Base-by-base conservation (phyloP, 2,113 vertebrate species). In the Crotophaga sulcirostris region DNA sequence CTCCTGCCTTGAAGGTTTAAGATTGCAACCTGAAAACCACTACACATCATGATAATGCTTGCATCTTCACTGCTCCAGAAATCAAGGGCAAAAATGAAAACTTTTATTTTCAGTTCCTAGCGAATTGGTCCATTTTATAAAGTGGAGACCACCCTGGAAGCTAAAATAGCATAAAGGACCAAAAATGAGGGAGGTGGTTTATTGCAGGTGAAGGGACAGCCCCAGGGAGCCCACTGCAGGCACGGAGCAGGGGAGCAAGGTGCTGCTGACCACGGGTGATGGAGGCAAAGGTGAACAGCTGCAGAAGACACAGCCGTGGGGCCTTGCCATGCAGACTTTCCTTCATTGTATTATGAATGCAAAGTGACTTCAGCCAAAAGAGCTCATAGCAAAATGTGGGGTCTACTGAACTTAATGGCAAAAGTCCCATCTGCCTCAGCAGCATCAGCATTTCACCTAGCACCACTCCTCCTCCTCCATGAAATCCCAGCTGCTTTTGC, bases 361-460 rank as follows among this genome's bases (percentile, higher is more conserved):
- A 9, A 54, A 66, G 16, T 10, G 54, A 73, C 16, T 52, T 47
- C 31, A 66, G 86, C 8, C 9, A 2, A 56, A 89, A 11, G 28
- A 9, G 23, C 8, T 63, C 10, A 13, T 17, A 62, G 36, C 1
- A 4, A 74, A 83, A 59, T 0, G 2, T 2, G 3, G 33, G 18
- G 67, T 87, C 23, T 3, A 5, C 54, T 38, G 42, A 73, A 82
- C 6, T n/a, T 47, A n/a, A 18, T 3, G 3, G 52, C 31, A 36
- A 21, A 62, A 49, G 31, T 11, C 51, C 38, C 55, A 51, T 31
- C 26, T 33, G 62, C 44, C 64, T 52, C 78, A 54, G n/a, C 0
- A 1, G n/a, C 1, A 1, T 7, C 58, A 31, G 63, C 1, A 2
- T n/a, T 59, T 54, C 66, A 55, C 19, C 14, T 0, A 6, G n/a